A percentile compares a stretch with the other conserved stretches of the same genome.
phyloP scores from a whole-genome alignment of 2,797 vertebrate species.

The Pangasius larnaudii region DNA sequence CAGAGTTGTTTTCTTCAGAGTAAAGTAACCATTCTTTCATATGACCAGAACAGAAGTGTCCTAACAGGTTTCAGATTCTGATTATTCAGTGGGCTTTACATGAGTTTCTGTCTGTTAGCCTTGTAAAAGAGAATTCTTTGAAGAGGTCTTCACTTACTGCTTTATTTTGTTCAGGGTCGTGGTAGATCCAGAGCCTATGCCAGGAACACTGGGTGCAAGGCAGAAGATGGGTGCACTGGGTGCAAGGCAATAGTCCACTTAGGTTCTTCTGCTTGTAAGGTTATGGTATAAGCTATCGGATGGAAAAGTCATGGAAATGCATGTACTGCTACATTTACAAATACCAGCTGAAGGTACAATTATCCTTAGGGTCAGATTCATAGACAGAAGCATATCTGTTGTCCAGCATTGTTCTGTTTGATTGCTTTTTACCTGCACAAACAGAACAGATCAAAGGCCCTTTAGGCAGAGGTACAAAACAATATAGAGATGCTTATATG shows the following conservation, averaged over 20 bases:
- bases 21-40: neutral
- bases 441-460: constrained; percentile 26
- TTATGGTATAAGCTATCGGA: constrained; percentile 10
- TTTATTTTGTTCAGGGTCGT: neutral
- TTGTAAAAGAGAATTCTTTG: neutral
- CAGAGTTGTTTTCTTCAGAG: neutral
- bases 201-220: neutral
- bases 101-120: neutral
- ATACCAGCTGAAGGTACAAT: constrained; percentile 31
- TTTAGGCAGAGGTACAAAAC: neutral
- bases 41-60: neutral
- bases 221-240: no score
- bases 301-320: neutral
- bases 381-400: constrained; percentile 3
- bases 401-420: constrained; percentile 33
- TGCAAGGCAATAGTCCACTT: constrained; percentile 17
- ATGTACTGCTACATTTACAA: constrained; percentile 38
- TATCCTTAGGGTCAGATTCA: constrained; percentile 41
- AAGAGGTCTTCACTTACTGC: neutral
- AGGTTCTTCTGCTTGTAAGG: constrained; percentile 14
- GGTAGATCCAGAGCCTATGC: neutral
- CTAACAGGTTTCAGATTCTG: neutral
- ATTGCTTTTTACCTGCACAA: constrained; percentile 45
- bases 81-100: neutral
- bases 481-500: neutral